These are phyloP conservation scores for Apostichopus japonicus DNA, from an alignment of 35 echinoderm and acorn worm species.

Conservation along the genomic window DNA sequence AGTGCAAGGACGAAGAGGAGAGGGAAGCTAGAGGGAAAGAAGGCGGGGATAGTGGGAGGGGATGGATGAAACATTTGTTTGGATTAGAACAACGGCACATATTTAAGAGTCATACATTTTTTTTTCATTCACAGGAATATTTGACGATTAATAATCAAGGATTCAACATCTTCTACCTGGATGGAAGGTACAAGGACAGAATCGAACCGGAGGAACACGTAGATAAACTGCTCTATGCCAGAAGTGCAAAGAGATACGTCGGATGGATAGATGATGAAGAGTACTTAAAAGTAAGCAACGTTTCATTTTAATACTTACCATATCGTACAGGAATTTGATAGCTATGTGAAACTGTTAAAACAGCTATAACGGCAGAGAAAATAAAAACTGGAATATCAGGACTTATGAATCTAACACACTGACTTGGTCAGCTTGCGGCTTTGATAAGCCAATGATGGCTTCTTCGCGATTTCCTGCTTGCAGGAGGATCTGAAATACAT, in stretches of 20 bases:
- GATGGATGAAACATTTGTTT: background rate
- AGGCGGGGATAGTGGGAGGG: no score
- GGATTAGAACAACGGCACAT: background rate
- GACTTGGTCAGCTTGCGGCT: no score
- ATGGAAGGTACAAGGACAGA: constrained; percentile 85
- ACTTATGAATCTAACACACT: no score
- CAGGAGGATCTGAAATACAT: no score
- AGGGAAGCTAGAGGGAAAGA: no score
- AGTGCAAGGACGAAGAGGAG: no score
- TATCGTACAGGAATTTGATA: no score
- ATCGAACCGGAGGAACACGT: constrained; percentile 90
- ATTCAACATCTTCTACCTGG: constrained; percentile 83
- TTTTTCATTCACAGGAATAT: constrained; percentile 73
- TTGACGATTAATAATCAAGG: constrained; percentile 78
- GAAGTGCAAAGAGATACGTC: constrained; percentile 81
- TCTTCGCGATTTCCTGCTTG: no score
- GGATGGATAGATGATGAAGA: constrained; percentile 84
- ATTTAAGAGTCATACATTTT: background rate
- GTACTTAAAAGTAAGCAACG: constrained; percentile 70
- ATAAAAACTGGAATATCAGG: no score
- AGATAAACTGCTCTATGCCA: constrained; percentile 73
- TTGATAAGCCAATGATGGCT: no score
- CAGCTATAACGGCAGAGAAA: no score
- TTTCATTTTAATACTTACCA: background rate
- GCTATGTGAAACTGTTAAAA: no score